Percentiles rank a stretch among this genome's conserved stretches.
Conservation (phyloP, 2,113 vertebrate species). For the Oplegnathus fasciatus region DNA sequence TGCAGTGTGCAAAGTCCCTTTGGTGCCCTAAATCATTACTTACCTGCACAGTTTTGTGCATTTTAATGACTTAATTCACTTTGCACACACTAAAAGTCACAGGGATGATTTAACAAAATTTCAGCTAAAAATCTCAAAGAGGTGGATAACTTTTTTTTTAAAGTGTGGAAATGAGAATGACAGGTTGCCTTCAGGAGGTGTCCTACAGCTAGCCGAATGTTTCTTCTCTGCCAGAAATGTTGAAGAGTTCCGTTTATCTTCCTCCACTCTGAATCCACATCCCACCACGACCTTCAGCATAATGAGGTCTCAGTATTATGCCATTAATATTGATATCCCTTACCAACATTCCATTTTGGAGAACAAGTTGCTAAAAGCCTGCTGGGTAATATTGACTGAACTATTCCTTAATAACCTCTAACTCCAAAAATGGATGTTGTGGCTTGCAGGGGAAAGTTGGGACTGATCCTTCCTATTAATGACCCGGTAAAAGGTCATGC, state of each 20-base stretch:
- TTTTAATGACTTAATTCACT: conserved; percentile 65
- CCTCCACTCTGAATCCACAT: conserved; percentile 50
- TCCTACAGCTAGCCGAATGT: conserved; percentile 41
- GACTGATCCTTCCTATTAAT: background rate
- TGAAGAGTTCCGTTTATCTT: conserved; percentile 64
- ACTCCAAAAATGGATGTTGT: conserved; percentile 35
- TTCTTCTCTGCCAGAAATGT: conserved; percentile 61
- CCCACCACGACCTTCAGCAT: conserved; percentile 74
- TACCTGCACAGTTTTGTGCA: conserved; percentile 2
- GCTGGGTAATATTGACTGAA: conserved; percentile 54
- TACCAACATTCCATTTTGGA: conserved; percentile 37
- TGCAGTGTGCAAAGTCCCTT: conserved; percentile 9
- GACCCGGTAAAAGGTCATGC: background rate
- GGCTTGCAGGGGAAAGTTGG: background rate
- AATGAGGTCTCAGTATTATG: conserved; percentile 74
- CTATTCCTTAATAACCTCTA: conserved; percentile 31
- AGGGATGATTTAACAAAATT: conserved; percentile 32
- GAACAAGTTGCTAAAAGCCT: conserved; percentile 49
- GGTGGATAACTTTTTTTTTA: background rate
- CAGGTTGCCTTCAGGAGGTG: conserved; percentile 52
- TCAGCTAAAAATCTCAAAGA: conserved; percentile 5
- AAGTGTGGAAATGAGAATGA: conserved; percentile 35
- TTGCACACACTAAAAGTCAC: conserved; percentile 53
- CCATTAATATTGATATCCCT: conserved; percentile 79
- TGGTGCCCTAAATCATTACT: conserved; percentile 47